Evolutionary conservation across 2,888 invertebrate genomes (phyloP), one percentile per base, ranked within the genome.

Genomic region (Chymomyza amoena): DNA sequence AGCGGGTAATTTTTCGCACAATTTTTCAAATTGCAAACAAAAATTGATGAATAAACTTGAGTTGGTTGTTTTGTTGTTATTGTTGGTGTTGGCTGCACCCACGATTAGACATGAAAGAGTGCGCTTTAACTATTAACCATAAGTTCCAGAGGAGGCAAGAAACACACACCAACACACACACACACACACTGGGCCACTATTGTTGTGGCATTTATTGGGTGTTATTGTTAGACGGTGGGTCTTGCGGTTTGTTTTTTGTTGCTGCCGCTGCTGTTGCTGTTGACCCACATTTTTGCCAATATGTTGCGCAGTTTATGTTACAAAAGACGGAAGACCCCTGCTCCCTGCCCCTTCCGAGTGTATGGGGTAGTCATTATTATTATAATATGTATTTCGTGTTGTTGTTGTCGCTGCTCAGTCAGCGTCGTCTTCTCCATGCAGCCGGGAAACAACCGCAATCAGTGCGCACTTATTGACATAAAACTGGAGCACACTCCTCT

Each of bases 221-320:
- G 73, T 83, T 80, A 83, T 84, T 87, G 84, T 32, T 60, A 25
- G n/a, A 7, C 52, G 52, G 52, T 15, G 5, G 51, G 56, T 18
- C 20, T 60, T 15, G 60, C 6, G 18, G 36, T 39, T 57, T 18
- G n/a, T 57, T 18, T 20, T 25, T 25, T 25, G 25, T 25, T 25
- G 25, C 25, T 25, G 57, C 78, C 74, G 81, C 66, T 71, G 74
- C 69, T 81, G 77, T 72, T 72, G 77, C 71, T 75, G 80, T 85
- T 84, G 83, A 87, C 88, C 88, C 84, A 84, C 86, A 77, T 84
- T 87, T 85, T 70, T 68, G 83, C 83, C 87, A 85, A 83, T 83
- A 85, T 82, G 76, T 80, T 87, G 82, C 79, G 66, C 79, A 74
- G 72, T 79, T 77, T 72, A 50, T 68, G 77, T 70, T 66, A 61